These are phyloP conservation scores for Sisyra terminalis DNA, from an alignment of 2,888 invertebrate species.

Conservation along the genomic window DNA sequence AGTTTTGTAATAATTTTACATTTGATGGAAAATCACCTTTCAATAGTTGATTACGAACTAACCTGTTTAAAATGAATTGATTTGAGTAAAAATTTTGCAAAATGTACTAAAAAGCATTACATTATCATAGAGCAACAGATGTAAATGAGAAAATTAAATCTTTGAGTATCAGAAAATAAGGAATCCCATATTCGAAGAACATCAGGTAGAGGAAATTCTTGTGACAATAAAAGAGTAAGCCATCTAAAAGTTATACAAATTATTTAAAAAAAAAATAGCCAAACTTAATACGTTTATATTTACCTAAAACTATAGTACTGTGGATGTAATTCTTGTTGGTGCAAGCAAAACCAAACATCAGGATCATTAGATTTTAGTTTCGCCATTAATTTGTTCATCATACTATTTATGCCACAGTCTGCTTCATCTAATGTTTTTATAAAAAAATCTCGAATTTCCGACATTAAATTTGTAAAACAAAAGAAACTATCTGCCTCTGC, in stretches of 20 bases:
- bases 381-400: constrained; percentile 70
- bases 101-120: constrained; percentile 39
- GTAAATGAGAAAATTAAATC: constrained; percentile 82
- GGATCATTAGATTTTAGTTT: constrained; percentile 64
- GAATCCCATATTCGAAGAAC: constrained; percentile 97
- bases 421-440: constrained; percentile 91
- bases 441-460: constrained; percentile 93
- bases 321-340: constrained; percentile 74
- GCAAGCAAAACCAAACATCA: constrained; percentile 57
- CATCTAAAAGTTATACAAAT: constrained; percentile 55
- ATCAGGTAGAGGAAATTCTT: constrained; percentile 95
- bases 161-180: constrained; percentile 72
- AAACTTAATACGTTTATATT: not conserved
- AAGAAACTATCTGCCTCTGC: constrained; percentile 98
- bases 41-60: constrained; percentile 68
- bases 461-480: constrained; percentile 96
- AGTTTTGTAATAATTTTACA: constrained; percentile 87
- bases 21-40: constrained; percentile 84
- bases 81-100: not conserved
- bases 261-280: constrained; percentile 9
- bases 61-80: constrained; percentile 31
- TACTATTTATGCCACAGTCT: constrained; percentile 75
- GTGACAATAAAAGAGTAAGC: constrained; percentile 87
- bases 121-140: constrained; percentile 96
- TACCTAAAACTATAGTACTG: constrained; percentile 93